Evolutionary conservation across 2,797 vertebrate species (phyloP).

Genomic region (Tiaroga cobitis): DNA sequence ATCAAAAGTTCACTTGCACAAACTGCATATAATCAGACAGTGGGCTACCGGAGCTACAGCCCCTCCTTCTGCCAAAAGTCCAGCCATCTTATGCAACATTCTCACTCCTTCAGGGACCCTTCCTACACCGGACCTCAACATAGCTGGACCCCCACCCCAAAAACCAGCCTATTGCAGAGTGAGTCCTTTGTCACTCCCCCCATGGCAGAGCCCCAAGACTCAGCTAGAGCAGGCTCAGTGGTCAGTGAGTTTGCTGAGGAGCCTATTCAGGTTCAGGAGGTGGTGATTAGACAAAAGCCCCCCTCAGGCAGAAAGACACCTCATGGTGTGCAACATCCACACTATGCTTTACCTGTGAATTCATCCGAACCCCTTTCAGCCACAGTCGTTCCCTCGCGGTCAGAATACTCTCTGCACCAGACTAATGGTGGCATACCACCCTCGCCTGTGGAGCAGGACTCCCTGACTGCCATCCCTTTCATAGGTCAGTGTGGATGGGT

Average conservation of each 20-base stretch:
- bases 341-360: constrained; percentile 76
- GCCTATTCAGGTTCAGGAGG: constrained; percentile 79
- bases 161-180: constrained; percentile 61
- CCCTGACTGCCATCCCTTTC: constrained; percentile 92
- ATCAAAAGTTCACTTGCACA: constrained; percentile 59
- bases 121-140: constrained; percentile 74
- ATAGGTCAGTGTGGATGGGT: constrained; percentile 85
- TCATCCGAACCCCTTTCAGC: constrained; percentile 60
- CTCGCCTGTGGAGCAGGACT: constrained; percentile 83
- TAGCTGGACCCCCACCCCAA: constrained; percentile 63
- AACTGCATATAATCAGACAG: constrained; percentile 79
- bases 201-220: constrained; percentile 64
- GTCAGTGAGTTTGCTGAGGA: constrained; percentile 64
- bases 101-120: constrained; percentile 85
- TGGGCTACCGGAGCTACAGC: constrained; percentile 89
- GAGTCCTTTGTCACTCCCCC: constrained; percentile 51
- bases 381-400: constrained; percentile 39
- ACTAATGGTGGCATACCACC: constrained; percentile 78
- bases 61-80: constrained; percentile 86
- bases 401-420: constrained; percentile 54
- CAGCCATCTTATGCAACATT: constrained; percentile 81
- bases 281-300: constrained; percentile 87
- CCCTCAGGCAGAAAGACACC: constrained; percentile 75
- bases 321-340: constrained; percentile 73
- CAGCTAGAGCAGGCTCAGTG: constrained; percentile 62